These are phyloP conservation scores for Oligia fasciuncula DNA, from an alignment of 2,888 invertebrate species.

Conservation along the genomic window DNA sequence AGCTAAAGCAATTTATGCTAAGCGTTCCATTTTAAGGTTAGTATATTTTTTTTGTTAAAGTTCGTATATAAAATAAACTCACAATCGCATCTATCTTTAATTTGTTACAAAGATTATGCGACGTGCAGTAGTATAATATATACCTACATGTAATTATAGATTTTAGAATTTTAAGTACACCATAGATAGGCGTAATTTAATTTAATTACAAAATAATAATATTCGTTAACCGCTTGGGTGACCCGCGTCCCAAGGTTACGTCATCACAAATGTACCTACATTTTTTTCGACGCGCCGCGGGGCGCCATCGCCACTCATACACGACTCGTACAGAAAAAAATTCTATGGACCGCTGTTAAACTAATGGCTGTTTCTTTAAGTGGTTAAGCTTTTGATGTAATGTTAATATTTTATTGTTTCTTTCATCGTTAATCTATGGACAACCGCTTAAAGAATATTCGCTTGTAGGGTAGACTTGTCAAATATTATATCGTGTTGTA, in stretches of 20 bases:
- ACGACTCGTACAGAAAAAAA: no score
- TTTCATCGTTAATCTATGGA: background rate
- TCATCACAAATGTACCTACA: no score
- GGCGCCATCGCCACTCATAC: no score
- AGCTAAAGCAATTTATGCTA: background rate
- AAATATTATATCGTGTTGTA: background rate
- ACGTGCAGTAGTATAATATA: no score
- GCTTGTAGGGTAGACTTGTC: conserved; percentile 19
- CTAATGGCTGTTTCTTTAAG: no score
- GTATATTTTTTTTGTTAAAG: background rate
- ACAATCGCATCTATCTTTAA: no score
- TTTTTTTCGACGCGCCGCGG: no score
- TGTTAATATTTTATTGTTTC: background rate
- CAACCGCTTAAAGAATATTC: background rate
- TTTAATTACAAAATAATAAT: background rate
- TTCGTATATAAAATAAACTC: no score
- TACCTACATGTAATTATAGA: background rate
- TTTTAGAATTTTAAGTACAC: background rate
- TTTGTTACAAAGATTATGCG: background rate
- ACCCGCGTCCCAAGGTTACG: no score
- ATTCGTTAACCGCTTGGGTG: no score
- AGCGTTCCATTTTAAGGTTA: background rate
- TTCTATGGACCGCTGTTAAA: no score
- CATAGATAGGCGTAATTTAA: background rate
- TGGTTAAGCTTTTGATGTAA: background rate